Base-by-base conservation (phyloP, 2,888 invertebrate genomes). In the Ganaspis brasiliensis region DNA sequence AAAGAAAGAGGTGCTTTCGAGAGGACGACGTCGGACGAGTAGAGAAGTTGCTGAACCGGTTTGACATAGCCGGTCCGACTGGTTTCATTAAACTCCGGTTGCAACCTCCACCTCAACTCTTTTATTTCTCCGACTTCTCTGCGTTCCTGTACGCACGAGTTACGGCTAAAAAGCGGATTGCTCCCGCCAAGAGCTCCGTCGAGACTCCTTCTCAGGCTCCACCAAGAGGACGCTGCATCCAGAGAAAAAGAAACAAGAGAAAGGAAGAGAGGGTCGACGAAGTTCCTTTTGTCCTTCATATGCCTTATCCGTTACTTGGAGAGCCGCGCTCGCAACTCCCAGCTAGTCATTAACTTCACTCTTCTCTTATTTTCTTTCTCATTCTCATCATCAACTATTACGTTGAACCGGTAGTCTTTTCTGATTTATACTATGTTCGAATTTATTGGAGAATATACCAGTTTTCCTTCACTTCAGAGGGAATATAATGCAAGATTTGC, bases 41-140 rank as follows among this genome's bases (percentile, higher is more conserved):
- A n/a, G 80, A 82, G 85, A 88, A 88, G 87, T 85, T 78, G 88
- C 82, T 77, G 80, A 85, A 89, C 90, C 88, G 89, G 90, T 90
- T 89, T 85, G 82, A 83, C 84, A 85, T 78, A 56, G 83, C 84
- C 83, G 85, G 87, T 82, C 80, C 78, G 86, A 86, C 88, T 85
- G 85, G 87, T 89, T 89, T 89, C 88, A 87, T 90, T 88, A 89
- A 89, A 89, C 87, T 84, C 85, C 88, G 84, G 84, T 87, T 87
- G 86, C 87, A 86, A 83, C 85, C 85, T 84, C 86, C 84, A 81
- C 84, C 84, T 78, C 80, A 75, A 63, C 52, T 71, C 55, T 72
- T 73, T 57, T 77, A 75, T 82, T 78, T 81, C 79, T 79, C 78
- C 76, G 78, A 12, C 76, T 79, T 72, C 71, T 74, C 76, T 61